Evolutionary conservation across 2,113 vertebrate species (phyloP).

Genomic region (Mustela lutreola): DNA sequence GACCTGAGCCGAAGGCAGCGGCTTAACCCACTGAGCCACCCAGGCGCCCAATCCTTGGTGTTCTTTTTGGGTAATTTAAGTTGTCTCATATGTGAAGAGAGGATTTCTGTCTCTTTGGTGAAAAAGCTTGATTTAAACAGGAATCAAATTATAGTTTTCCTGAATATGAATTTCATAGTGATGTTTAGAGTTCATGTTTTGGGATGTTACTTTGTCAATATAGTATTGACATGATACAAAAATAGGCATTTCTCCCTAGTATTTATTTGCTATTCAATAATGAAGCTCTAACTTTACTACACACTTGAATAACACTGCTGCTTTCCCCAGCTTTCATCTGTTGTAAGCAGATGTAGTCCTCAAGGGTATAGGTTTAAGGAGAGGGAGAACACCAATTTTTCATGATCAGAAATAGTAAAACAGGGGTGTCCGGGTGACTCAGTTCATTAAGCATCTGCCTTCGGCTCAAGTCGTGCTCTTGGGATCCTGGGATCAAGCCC

Average conservation of each 20-base stretch:
- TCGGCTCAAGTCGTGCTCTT: neutral
- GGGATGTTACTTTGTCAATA: neutral
- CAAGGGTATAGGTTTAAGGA: slow-evolving; percentile 13
- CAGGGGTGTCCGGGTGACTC: neutral
- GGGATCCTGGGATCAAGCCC: neutral
- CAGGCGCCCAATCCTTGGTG: neutral
- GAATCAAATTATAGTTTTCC: slow-evolving; percentile 40
- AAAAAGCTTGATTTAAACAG: slow-evolving; percentile 50
- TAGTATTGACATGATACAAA: neutral
- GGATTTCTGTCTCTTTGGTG: slow-evolving; percentile 48
- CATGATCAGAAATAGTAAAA: slow-evolving; percentile 24
- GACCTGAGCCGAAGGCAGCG: too few species aligned
- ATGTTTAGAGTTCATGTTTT: slow-evolving; percentile 22
- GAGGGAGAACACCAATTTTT: neutral
- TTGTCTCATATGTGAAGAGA: slow-evolving; percentile 23
- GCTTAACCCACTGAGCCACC: too few species aligned
- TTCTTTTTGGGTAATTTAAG: slow-evolving; percentile 5
- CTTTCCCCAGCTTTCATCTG: neutral
- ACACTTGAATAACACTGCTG: neutral
- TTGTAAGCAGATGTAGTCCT: slow-evolving; percentile 50
- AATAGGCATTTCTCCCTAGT: slow-evolving; percentile 39
- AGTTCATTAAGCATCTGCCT: neutral
- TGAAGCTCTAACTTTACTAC: neutral
- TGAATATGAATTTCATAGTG: slow-evolving; percentile 35
- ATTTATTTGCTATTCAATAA: slow-evolving; percentile 65